phyloP scores from a whole-genome alignment of 2,113 vertebrate genomes.

The Semicossyphus pulcher region DNA sequence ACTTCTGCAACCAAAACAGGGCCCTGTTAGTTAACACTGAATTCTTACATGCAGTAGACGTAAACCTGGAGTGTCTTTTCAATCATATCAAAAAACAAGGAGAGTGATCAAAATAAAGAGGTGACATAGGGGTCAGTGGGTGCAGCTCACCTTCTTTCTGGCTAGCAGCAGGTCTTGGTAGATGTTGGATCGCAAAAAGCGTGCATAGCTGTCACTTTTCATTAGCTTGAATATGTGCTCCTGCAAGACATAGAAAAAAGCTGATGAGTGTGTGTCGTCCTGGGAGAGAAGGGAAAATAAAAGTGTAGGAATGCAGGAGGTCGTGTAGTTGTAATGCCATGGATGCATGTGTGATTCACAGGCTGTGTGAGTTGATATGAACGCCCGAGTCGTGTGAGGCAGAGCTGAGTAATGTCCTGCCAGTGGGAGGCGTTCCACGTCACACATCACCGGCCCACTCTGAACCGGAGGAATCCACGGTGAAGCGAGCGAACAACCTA shows the following conservation, averaged over 20 bases:
- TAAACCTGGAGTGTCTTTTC: neutral
- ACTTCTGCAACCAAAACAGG: neutral
- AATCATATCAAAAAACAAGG: slow-evolving; percentile 3
- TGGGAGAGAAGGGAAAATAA: neutral
- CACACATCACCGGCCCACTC: slow-evolving; percentile 48
- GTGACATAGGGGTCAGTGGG: neutral
- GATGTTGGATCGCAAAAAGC: slow-evolving; percentile 94
- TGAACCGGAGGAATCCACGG: slow-evolving; percentile 47
- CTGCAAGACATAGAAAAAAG: slow-evolving; percentile 79
- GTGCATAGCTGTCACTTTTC: slow-evolving; percentile 98
- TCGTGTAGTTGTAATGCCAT: neutral
- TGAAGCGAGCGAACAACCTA: slow-evolving; percentile 42
- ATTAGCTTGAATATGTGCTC: slow-evolving; percentile 99
- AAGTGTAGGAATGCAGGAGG: neutral
- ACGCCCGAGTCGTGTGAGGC: slow-evolving; percentile 26
- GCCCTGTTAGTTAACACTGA: neutral
- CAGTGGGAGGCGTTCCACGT: slow-evolving; percentile 37
- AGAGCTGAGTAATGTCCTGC: slow-evolving; percentile 61
- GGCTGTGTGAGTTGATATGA: slow-evolving; percentile 10
- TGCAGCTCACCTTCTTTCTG: slow-evolving; percentile 91
- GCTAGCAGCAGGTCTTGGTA: slow-evolving; percentile 96
- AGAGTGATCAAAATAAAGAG: slow-evolving; percentile 3
- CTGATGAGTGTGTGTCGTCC: slow-evolving; percentile 6
- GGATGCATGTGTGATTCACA: neutral
- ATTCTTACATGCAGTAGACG: neutral